A percentile compares a stretch with the other conserved stretches of the same genome.
Conservation (phyloP, 2,113 vertebrate species). For the Turnix velox region DNA sequence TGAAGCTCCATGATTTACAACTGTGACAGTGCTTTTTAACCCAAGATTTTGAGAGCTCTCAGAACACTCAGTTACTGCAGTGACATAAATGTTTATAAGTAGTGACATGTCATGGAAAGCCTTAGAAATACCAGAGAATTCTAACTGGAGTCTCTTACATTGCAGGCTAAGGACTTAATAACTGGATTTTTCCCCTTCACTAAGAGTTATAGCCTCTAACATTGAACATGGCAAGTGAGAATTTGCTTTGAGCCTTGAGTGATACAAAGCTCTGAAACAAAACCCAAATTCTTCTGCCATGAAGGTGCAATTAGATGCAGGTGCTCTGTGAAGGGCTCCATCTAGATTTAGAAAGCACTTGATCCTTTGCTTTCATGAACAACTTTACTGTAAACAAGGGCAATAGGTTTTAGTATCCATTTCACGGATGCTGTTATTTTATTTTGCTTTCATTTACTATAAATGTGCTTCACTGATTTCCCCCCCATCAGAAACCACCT, state of each 20-base stretch:
- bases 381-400: not conserved
- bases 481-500: not conserved
- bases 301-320: not conserved
- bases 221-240: not conserved
- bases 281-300: not conserved
- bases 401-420: not conserved
- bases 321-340: not conserved
- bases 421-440: not conserved
- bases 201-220: not conserved
- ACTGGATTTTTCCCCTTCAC: not conserved
- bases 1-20: not conserved
- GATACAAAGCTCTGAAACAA: not conserved
- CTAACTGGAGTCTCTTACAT: not conserved
- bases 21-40: not conserved
- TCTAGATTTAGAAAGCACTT: not conserved
- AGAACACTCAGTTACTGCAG: not conserved
- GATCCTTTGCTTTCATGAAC: not conserved
- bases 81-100: not conserved
- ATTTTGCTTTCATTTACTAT: not conserved
- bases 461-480: not conserved
- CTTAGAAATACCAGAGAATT: not conserved
- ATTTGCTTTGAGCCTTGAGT: not conserved
- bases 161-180: not conserved
- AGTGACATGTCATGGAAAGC: not conserved
- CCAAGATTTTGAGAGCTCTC: not conserved